Base-by-base conservation (phyloP, 2,113 vertebrate species). In the Laticauda laticaudata region DNA sequence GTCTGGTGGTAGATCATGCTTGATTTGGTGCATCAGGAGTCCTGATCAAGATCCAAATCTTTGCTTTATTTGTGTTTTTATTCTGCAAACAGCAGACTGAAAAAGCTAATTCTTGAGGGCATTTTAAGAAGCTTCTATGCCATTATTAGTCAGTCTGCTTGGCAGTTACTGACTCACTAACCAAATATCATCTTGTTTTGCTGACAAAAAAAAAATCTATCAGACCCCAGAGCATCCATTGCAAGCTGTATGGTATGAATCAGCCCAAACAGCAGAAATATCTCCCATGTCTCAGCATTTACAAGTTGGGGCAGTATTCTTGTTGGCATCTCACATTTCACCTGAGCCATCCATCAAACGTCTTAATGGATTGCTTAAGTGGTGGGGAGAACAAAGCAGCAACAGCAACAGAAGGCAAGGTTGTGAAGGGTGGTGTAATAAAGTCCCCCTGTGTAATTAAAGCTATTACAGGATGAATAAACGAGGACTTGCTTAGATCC, bases 81-180 rank as follows among this genome's bases (percentile, higher is more conserved):
- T 89, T 94, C 93, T 92, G 90, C 64, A 88, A 94, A 81, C 14
- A 87, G 24, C 93, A 93, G 90, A 91, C 95, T 87, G 61, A 51
- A 86, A 89, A 94, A 94, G 90, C 90, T 86, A 92, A 89, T 2
- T 94, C 93, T 88, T 48, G 93, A 91, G 91, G 81, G 89, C 93
- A 94, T 85, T 91, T 89, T 93, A 93, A 39, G 9, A 75, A 86
- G 75, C 91, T 92, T 87, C 55, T 59, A 55, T 86, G 92, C 14
- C 14, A 87, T 92, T 93, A 57, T 43, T 18, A 81, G 59, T 88
- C 0, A 55, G 1, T 3, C 14, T 94, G 92, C 39, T 55, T 54
- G 86, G 0, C 0, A 24, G 59, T 1, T 88, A 48, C 94, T 95
- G 95, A 96, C 94, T 96, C 96, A 94, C 94, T 92, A 85, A 4